Conservation (phyloP, 1,140 invertebrate genomes). For the Rhyacophila brunnea region DNA sequence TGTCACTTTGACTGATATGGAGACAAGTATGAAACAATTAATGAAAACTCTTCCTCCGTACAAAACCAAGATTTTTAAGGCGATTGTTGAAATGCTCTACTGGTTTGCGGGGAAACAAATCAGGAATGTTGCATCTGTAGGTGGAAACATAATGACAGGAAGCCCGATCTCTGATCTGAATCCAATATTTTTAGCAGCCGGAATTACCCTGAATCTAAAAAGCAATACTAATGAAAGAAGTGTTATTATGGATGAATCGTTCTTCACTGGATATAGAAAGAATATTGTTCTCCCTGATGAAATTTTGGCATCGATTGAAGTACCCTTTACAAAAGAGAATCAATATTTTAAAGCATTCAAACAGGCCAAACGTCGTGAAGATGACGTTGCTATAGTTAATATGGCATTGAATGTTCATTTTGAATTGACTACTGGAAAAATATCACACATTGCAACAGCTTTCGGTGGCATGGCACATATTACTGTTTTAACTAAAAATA, state of each 20-base stretch:
- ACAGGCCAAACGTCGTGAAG: slow-evolving; percentile 86
- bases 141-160: slow-evolving; percentile 92
- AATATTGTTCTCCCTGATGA: slow-evolving; percentile 77
- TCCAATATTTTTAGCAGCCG: slow-evolving; percentile 84
- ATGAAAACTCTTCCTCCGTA: slow-evolving; percentile 58
- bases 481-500: slow-evolving; percentile 73
- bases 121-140: slow-evolving; percentile 76
- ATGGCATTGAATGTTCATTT: slow-evolving; percentile 73
- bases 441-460: slow-evolving; percentile 67
- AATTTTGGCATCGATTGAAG: slow-evolving; percentile 72
- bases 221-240: slow-evolving; percentile 56
- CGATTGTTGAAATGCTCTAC: slow-evolving; percentile 82
- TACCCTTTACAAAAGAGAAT: slow-evolving; percentile 59
- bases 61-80: slow-evolving; percentile 71
- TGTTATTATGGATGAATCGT: slow-evolving; percentile 76
- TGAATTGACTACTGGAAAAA: slow-evolving; percentile 51
- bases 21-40: slow-evolving; percentile 59
- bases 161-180: slow-evolving; percentile 96
- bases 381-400: slow-evolving; percentile 96
- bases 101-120: slow-evolving; percentile 96
- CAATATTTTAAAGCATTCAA: slow-evolving; percentile 89
- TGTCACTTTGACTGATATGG: slow-evolving; percentile 74
- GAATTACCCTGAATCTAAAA: slow-evolving; percentile 55
- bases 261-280: slow-evolving; percentile 85
- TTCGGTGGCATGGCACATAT: slow-evolving; percentile 91